Base-by-base conservation (phyloP, 2,888 invertebrate genomes). In the Hedya salicella region DNA sequence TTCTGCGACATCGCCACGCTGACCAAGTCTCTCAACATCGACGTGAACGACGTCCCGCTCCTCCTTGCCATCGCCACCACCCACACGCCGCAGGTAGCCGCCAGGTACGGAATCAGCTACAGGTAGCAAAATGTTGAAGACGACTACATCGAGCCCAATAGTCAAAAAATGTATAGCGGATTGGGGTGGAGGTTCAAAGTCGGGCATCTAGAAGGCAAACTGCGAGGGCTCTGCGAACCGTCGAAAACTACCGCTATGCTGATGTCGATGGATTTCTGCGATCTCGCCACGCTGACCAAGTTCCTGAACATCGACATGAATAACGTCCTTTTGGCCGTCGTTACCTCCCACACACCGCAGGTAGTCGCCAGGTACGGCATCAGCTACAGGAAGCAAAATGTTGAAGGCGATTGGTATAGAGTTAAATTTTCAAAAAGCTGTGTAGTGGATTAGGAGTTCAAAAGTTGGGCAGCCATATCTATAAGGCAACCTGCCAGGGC, bases 51-150 rank as follows among this genome's bases (percentile, higher is more conserved):
- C 86, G 95, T 98, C 8, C 97, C 97, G 0, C 89, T 98, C 14
- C 86, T 98, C 46, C 91, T 98, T 59, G 96, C 98, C 0, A 95
- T 98, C 36, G 97, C 97, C 13, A 96, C 96, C 0, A 96, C 97
- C 3, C 97, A 98, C 81, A 95, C 97, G 13, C 97, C 97, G 13
- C 95, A 96, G 88, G 94, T 97, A 48, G 95, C 96, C 2, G 93
- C 95, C 57, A 95, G 95, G 92, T 97, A 96, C 83, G 96, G 97
- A 30, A 93, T 97, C 42, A 95, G 95, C 75, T 95, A 96, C 79
- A 93, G 93, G 81, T 94, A 89, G 83, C 57, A 48, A 17, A 25
- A 39, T 8, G 9, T 44, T 40, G 5, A 3, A 19, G 6, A 40
- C 14, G 16, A 13, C n/a, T n/a, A n/a, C 21, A 14, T 39, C 39